These are phyloP conservation scores for Trachops cirrhosus DNA, from an alignment of 2,797 vertebrate genomes.

Conservation along the genomic window DNA sequence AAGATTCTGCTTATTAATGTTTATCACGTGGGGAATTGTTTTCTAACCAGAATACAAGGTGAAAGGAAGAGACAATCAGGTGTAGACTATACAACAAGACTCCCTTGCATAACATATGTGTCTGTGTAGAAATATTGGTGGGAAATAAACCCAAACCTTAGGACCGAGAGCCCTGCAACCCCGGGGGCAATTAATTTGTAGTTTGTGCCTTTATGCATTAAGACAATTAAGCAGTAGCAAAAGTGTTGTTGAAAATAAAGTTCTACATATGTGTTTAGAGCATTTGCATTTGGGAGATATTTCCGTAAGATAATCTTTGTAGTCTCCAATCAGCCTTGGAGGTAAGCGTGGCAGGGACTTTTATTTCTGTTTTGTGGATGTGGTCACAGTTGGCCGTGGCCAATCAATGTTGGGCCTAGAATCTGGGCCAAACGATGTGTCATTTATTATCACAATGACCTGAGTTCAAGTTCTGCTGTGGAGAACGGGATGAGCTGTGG, in stretches of 20 bases:
- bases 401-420: not conserved
- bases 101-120: not conserved
- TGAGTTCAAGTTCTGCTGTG: not conserved
- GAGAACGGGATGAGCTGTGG: not conserved
- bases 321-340: not conserved
- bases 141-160: not conserved
- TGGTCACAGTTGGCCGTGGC: not conserved
- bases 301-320: not conserved
- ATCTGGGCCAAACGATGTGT: not conserved
- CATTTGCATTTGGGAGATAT: not conserved
- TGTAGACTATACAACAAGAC: not conserved
- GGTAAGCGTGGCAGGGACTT: not conserved
- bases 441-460: not conserved
- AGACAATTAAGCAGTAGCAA: not conserved
- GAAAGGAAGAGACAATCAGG: not conserved
- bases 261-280: not conserved
- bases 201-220: not conserved
- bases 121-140: not conserved
- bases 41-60: not conserved
- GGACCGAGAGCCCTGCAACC: not conserved
- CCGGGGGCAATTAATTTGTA: not conserved
- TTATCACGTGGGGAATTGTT: not conserved
- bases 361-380: not conserved
- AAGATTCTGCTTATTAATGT: not conserved
- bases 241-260: slow-evolving; percentile 22